Conservation (phyloP, 2,797 vertebrate genomes). For the Caiman crocodilus region DNA sequence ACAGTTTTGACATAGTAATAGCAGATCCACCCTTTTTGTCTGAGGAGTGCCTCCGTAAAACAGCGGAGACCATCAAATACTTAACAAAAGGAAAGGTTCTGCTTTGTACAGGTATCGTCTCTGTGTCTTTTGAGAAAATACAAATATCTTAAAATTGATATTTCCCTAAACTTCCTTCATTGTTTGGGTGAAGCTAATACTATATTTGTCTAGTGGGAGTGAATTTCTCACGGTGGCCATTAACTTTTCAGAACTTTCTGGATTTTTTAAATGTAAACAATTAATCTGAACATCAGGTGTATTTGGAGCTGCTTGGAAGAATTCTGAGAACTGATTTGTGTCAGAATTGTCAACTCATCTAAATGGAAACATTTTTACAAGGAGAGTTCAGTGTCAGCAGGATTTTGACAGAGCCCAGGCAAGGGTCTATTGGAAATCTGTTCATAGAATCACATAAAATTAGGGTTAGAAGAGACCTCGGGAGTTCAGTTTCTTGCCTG, state of each 20-base stretch:
- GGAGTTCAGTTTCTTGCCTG: background rate
- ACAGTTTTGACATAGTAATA: slow-evolving; percentile 92
- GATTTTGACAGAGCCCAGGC: background rate
- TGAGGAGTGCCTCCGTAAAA: slow-evolving; percentile 93
- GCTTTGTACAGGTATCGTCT: slow-evolving; percentile 91
- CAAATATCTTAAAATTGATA: background rate
- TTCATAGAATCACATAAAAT: background rate
- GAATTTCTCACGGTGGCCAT: no score
- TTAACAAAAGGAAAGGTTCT: slow-evolving; percentile 92
- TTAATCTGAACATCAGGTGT: no score
- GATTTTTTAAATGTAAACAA: no score
- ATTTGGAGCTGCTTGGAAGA: no score
- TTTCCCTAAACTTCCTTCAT: background rate
- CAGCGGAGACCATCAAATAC: slow-evolving; percentile 87
- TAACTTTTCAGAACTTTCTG: no score
- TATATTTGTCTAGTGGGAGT: background rate
- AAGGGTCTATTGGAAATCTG: background rate
- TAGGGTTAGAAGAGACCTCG: no score
- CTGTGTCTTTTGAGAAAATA: background rate
- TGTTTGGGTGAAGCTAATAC: background rate
- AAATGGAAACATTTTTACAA: no score
- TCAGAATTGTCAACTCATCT: no score
- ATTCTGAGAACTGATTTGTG: no score
- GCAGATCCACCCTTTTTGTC: slow-evolving; percentile 96
- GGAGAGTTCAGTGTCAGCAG: no score